Evolutionary conservation across 2,888 invertebrate genomes (phyloP), one percentile per base, ranked within the genome.

Genomic region (Drosophila ustulata): DNA sequence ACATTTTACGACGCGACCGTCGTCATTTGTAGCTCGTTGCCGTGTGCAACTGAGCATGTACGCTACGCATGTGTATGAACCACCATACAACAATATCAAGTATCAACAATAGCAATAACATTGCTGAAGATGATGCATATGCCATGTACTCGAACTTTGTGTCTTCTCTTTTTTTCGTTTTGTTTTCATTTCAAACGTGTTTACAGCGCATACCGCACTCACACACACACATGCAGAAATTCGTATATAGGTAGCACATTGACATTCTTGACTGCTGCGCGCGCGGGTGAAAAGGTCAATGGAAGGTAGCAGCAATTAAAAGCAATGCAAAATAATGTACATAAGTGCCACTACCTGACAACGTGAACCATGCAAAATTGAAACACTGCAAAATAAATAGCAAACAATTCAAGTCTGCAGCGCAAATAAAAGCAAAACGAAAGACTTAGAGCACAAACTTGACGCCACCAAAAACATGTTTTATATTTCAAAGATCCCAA

Each of bases 1-100:
- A 71, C 65, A 76, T 74, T 80, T 82, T 77, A 80, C 67, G 77
- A 85, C 23, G 67, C 80, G 80, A 37, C 84, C 82, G 66, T 77
- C 80, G 76, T 55, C 71, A 76, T 74, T 75, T 63, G 61, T 73
- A 56, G 56, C 52, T 75, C 50, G 59, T 41, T 77, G 59, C 50
- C 64, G 82, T 87, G 88, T 80, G 85, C 90, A 90, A 59, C 83
- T 78, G 68, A 88, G 84, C 88, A 88, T 88, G 71, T 70, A 86
- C 72, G 47, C 25, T 45, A 72, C 47, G 32, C 25, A 43, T 23
- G 13, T n/a, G 18, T 30, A 57, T 23, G 25, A 49, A 70, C 28
- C 28, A 70, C 28, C 18, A 18, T 53, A 28, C 30, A 58, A 53
- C 32, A 65, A 65, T 53, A 67, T 55, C 46, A 50, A 52, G 30